Base-by-base conservation (phyloP, 2,888 invertebrate species). In the Lepidonotus clava region DNA sequence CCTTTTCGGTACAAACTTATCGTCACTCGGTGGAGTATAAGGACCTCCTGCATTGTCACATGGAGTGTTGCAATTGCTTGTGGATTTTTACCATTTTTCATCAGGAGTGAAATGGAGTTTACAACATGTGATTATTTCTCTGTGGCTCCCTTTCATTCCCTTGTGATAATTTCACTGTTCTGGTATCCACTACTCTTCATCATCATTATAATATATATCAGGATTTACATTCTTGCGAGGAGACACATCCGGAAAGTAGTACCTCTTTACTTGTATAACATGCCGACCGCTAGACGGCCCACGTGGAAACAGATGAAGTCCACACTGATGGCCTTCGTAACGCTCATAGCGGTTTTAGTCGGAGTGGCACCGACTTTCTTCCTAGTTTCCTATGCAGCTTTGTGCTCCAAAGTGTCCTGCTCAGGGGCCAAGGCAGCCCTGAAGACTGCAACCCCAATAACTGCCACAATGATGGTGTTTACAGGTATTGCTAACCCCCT, bases 401-500 rank as follows among this genome's bases (percentile, higher is more conserved):
- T 76, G 21, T 36, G 36, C 40, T 5, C 36, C 11, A 38, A 2
- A 6, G 6, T 11, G 14, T 11, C 34, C 21, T 34, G 6, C 76
- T 21, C 18, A 28, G 21, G 18, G 11, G n/a, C 1, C n/a, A 40
- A 40, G 1, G 76, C 34, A 4, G 24, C 1, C 38, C 36, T 36
- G 76, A 36, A 76, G 36, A 76, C 28, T 36, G 76, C 76, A 0
- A 40, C 40, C 6, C 2, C 76, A 5, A 76, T 76, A 4, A 14
- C 76, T 11, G 76, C 76, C 5, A 76, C 76, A 1, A 40, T 76
- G 76, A 76, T 40, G 76, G 76, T 76, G 24, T 76, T 76, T 34
- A 76, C 76, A 6, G 76, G 76, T 18, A 40, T 76, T 18, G 76
- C 76, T 36, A 76, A 76, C 24, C 76, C 76, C 0, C 76, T 76